Evolutionary conservation across 2,113 vertebrate species (phyloP), one percentile per base, ranked within the genome.

Genomic region (Sylvietta virens): DNA sequence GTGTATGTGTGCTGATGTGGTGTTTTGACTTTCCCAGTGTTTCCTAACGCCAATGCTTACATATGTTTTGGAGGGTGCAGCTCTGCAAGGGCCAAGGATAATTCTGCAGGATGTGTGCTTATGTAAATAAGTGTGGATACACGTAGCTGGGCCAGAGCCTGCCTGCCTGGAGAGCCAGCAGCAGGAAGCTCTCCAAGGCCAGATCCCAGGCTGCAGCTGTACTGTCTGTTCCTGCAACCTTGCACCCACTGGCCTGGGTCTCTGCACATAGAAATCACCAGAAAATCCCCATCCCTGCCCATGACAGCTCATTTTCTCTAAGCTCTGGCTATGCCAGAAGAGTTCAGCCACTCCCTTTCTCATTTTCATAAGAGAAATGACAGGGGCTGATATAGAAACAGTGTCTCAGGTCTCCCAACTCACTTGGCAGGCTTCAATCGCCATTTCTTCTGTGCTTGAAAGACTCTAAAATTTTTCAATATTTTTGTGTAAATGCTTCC

Each of bases 41-140:
- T 80, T 95, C 42, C 56, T 60, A 81, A 64, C 1, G 48, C 82
- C 93, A 96, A 10, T 45, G 64, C 58, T 90, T 70, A 31, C 87
- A 88, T 94, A 83, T 83, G 74, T 92, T 82, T 93, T 89, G 76
- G 81, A 94, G 85, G n/a, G 64, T 86, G 92, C 6, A 51, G 90
- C 76, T 74, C 67, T 78, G 51, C 15, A 28, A 65, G 58, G 51
- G 95, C 95, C 96, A 97, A 96, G 93, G 87, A 90, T 80, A 95
- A 95, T 40, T 93, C 72, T 86, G 58, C 76, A 91, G 87, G 9
- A 69, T 27, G 14, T 90, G 81, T 83, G 66, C 85, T 95, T 95
- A 37, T 15, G 73, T 31, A 96, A 88, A 72, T 69, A 82, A 92
- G 62, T 12, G 88, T 77, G 88, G 90, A 95, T 95, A 39, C 93